Conservation (phyloP, 2,113 vertebrate species). For the Abramis brama region DNA sequence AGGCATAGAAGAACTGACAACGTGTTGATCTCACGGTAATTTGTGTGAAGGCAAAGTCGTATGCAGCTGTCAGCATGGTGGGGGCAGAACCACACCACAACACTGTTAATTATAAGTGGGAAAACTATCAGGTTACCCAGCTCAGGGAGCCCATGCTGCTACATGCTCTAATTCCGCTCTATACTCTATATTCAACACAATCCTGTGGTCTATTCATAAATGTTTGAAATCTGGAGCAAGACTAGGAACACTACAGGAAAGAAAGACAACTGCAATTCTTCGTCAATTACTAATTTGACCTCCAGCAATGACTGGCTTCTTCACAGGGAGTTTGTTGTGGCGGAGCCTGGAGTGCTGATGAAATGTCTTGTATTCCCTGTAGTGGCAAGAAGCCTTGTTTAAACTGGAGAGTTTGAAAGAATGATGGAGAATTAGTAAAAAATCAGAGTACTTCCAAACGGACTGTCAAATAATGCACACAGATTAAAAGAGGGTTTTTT, state of each 20-base stretch:
- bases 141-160: constrained; percentile 59
- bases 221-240: constrained; percentile 20
- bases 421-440: constrained; percentile 25
- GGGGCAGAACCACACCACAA: constrained; percentile 56
- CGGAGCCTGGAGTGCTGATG: constrained; percentile 11
- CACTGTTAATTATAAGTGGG: constrained; percentile 52
- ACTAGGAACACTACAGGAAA: not conserved
- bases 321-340: constrained; percentile 9
- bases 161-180: constrained; percentile 28
- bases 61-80: constrained; percentile 36
- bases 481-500: constrained; percentile 31
- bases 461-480: constrained; percentile 19
- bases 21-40: constrained; percentile 46
- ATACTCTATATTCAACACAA: constrained; percentile 31
- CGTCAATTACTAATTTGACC: constrained; percentile 21
- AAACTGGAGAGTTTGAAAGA: constrained; percentile 21
- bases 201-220: constrained; percentile 31
- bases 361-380: not conserved
- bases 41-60: constrained; percentile 39
- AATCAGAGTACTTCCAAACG: not conserved
- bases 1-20: constrained; percentile 21
- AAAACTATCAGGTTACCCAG: constrained; percentile 67
- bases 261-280: constrained; percentile 8
- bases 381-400: not conserved
- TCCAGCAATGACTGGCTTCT: constrained; percentile 9